These are phyloP conservation scores for Pachydiplax longipennis DNA, from an alignment of 2,888 invertebrate genomes.

Conservation along the genomic window DNA sequence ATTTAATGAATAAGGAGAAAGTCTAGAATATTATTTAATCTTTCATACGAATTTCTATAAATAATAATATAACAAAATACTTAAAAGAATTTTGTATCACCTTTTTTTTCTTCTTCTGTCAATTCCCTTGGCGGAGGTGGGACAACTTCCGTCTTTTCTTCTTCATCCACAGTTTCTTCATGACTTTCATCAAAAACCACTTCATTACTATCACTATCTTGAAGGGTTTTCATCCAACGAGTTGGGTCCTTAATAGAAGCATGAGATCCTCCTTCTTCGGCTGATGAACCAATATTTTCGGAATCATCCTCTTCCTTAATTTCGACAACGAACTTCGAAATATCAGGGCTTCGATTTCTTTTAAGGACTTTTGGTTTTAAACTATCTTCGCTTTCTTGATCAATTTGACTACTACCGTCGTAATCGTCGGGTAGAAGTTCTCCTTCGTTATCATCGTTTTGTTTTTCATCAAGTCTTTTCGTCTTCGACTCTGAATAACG, in stretches of 20 bases:
- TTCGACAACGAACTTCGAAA: slow-evolving; percentile 57
- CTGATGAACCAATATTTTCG: neutral
- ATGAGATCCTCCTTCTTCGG: slow-evolving; percentile 48
- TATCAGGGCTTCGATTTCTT: slow-evolving; percentile 57
- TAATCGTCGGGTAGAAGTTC: slow-evolving; percentile 23
- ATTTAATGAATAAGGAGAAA: no score
- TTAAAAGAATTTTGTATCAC: slow-evolving; percentile 57
- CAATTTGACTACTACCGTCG: slow-evolving; percentile 20
- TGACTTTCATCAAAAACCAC: slow-evolving; percentile 59
- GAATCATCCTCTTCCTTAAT: slow-evolving; percentile 43
- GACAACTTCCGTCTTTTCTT: slow-evolving; percentile 64
- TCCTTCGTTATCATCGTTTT: slow-evolving; percentile 20
- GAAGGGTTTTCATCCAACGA: slow-evolving; percentile 34
- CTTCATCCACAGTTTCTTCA: slow-evolving; percentile 60
- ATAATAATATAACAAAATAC: neutral
- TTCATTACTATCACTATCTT: slow-evolving; percentile 54
- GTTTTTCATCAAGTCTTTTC: slow-evolving; percentile 1
- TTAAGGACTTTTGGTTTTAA: slow-evolving; percentile 47
- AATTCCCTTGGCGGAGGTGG: slow-evolving; percentile 60
- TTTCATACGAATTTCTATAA: neutral
- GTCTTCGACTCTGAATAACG: slow-evolving; percentile 2
- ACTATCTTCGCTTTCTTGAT: slow-evolving; percentile 32
- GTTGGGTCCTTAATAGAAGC: slow-evolving; percentile 45
- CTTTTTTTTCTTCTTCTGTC: slow-evolving; percentile 73
- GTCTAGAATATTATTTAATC: neutral